phyloP scores from a whole-genome alignment of 2,888 invertebrate species.

The Drosophila greeni region DNA sequence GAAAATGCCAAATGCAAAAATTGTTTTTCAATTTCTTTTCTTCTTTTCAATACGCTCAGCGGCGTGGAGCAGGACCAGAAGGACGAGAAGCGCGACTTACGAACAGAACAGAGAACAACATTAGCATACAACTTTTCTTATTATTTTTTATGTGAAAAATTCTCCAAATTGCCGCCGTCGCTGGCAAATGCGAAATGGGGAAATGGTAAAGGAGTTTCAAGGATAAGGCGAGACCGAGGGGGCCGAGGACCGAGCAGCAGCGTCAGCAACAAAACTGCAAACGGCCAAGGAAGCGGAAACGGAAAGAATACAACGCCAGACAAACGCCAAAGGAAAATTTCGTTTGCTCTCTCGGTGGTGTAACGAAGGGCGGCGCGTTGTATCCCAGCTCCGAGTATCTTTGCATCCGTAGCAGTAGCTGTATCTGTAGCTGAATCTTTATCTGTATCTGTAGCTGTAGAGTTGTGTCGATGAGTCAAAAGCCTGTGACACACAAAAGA shows the following conservation, averaged over 20 bases:
- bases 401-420: conserved; percentile 13
- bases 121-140: conserved; percentile 73
- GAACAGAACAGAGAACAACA: conserved; percentile 49
- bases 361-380: conserved; percentile 14
- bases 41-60: conserved; percentile 54
- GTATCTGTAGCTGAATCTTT: conserved; percentile 2
- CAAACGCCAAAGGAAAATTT: conserved; percentile 56
- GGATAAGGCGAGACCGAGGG: conserved; percentile 14
- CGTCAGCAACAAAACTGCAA: conserved; percentile 62
- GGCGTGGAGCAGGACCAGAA: conserved; percentile 17
- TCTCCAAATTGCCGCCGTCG: conserved; percentile 47
- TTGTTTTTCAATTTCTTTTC: conserved; percentile 70
- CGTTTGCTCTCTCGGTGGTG: conserved; percentile 20
- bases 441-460: conserved; percentile 4
- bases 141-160: conserved; percentile 73
- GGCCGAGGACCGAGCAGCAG: conserved; percentile 14
- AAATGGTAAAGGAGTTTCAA: conserved; percentile 48
- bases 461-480: conserved; percentile 35
- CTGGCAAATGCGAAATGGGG: conserved; percentile 24
- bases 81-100: conserved; percentile 6
- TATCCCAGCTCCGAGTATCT: conserved; percentile 16
- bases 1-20: conserved; percentile 63
- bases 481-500: conserved; percentile 8
- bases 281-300: conserved; percentile 71
- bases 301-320: conserved; percentile 71